Percentiles rank a stretch among this genome's conserved stretches.
phyloP scores from a whole-genome alignment of 2,888 invertebrate species.

The Heliconius ismenius region DNA sequence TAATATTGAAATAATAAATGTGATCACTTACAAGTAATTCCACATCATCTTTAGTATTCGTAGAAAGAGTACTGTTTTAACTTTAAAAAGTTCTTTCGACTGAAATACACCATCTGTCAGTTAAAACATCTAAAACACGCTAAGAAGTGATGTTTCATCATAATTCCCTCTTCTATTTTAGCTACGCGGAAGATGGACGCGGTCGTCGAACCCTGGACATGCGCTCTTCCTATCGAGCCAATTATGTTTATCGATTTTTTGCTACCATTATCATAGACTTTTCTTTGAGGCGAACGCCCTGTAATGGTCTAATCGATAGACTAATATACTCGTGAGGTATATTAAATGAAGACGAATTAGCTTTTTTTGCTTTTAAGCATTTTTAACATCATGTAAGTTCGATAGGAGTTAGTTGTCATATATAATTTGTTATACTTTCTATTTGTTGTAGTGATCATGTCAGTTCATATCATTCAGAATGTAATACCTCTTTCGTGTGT shows the following conservation, averaged over 20 bases:
- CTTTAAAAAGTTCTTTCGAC: constrained; percentile 27
- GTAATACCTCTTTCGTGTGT: too few relatives aligned
- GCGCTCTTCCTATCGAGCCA: constrained; percentile 48
- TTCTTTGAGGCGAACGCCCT: constrained; percentile 34
- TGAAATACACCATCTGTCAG: constrained; percentile 38
- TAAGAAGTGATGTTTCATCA: constrained; percentile 43
- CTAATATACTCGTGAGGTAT: not conserved
- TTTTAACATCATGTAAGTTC: not conserved
- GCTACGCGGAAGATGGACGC: constrained; percentile 59
- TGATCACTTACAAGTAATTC: not conserved
- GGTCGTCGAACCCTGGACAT: constrained; percentile 61
- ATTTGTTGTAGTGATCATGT: too few relatives aligned
- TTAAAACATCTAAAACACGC: constrained; percentile 35
- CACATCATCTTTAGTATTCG: not conserved
- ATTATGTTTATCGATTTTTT: constrained; percentile 50
- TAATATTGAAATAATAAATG: not conserved
- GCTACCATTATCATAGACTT: constrained; percentile 25
- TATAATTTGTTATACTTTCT: too few relatives aligned
- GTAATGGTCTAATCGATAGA: not conserved
- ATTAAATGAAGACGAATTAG: not conserved
- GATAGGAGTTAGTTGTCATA: too few relatives aligned
- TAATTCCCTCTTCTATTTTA: constrained; percentile 55
- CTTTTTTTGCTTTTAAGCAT: not conserved
- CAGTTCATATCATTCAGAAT: too few relatives aligned
- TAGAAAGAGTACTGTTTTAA: not conserved